phyloP scores from a whole-genome alignment of 1,140 invertebrate genomes.

The Plectrocnemia conspersa region DNA sequence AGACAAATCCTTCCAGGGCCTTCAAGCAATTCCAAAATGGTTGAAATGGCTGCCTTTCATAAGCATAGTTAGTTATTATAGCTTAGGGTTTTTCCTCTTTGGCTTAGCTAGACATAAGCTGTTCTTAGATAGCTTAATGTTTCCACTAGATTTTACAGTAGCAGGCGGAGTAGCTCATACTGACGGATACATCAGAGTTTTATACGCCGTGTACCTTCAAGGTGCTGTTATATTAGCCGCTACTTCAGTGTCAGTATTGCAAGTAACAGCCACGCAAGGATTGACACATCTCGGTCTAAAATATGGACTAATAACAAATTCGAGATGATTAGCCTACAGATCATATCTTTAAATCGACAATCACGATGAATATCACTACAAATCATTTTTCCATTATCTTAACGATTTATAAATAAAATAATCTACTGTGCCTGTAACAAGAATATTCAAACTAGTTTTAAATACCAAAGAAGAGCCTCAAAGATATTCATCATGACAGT shows the following conservation, averaged over 20 bases:
- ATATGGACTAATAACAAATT: constrained; percentile 30
- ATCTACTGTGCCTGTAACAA: too few relatives aligned
- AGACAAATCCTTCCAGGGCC: constrained; percentile 24
- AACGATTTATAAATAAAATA: neutral
- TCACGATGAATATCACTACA: neutral
- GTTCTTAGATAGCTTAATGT: constrained; percentile 56
- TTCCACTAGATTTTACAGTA: constrained; percentile 65
- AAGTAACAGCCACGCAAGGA: constrained; percentile 47
- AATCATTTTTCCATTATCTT: neutral
- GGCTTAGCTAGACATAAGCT: constrained; percentile 53
- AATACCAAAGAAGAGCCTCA: too few relatives aligned
- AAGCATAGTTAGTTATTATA: constrained; percentile 53
- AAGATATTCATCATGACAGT: too few relatives aligned
- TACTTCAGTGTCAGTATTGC: constrained; percentile 54
- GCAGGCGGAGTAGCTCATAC: constrained; percentile 61
- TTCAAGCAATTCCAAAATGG: constrained; percentile 39
- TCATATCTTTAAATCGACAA: too few relatives aligned
- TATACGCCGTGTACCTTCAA: constrained; percentile 64
- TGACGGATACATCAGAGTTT: constrained; percentile 54
- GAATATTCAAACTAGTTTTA: too few relatives aligned
- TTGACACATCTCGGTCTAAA: constrained; percentile 29
- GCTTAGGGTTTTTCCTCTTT: constrained; percentile 56
- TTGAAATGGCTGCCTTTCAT: constrained; percentile 47
- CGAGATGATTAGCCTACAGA: constrained; percentile 19
- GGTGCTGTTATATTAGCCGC: constrained; percentile 60